Evolutionary conservation across 1,140 invertebrate genomes (phyloP), one percentile per base, ranked within the genome.

Genomic region (Solenopsis fugax): DNA sequence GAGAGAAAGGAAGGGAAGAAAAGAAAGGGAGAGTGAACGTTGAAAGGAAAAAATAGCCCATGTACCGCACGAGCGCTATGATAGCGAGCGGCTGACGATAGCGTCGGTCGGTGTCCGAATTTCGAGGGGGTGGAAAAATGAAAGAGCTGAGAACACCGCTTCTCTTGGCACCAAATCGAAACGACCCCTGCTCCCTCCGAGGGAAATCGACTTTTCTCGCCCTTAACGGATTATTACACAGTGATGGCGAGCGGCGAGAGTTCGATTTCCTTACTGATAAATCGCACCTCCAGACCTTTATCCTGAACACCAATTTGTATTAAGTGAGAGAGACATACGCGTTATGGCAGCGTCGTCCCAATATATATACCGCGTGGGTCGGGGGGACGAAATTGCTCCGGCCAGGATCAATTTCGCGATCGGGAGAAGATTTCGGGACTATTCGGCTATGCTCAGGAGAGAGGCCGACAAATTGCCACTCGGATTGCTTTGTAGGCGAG

Each of bases 11-110:
- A 16, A 52, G 69, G 3, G 6, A 16, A 16, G 4, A 10, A 81
- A 4, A 52, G 6, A 24, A 45, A 56, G 13, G 5, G 6, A 50
- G 52, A 48, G 41, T 71, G n/a, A 34, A 37, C 34, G 21, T 54
- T 29, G 18, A 62, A 48, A 21, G 21, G 16, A 45, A 45, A 64
- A 56, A 86, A 50, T 64, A 64, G 13, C 56, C 77, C 45, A 21
- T 34, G 48, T 58, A 71, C 86, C 73, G 56, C 82, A 87, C 81
- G 81, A 18, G 48, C 50, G 54, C 64, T 54, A 88, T 73, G 75
- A 80, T 73, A 87, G 37, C 78, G 56, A 87, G 37, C 78, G 56
- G n/a, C n/a, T n/a, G n/a, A n/a, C n/a, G n/a, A n/a, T n/a, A 87
- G 37, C 78, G 56, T 87, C 67, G 29, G 21, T 50, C 9, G 29